Percentiles rank a stretch among this genome's conserved stretches.
Evolutionary conservation across 2,888 invertebrate species (phyloP).

Genomic region (Agrochola circellaris): DNA sequence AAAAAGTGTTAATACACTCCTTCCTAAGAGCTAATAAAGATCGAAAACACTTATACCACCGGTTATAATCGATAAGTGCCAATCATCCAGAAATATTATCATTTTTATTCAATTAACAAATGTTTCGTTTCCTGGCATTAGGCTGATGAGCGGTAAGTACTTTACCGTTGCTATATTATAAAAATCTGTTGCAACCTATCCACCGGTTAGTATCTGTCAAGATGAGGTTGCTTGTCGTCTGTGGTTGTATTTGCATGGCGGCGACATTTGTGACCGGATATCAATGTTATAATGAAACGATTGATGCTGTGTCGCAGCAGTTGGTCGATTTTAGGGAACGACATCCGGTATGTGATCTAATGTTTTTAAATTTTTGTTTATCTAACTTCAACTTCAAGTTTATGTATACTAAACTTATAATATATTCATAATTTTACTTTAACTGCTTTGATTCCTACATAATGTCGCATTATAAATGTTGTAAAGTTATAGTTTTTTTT

Average conservation of each 20-base stretch:
- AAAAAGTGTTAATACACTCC: not conserved
- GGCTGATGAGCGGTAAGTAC: not conserved
- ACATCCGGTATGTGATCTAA: conserved; percentile 20
- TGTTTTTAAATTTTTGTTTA: not conserved
- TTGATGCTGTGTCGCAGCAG: conserved; percentile 27
- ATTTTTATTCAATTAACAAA: not conserved
- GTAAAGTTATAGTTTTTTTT: not conserved
- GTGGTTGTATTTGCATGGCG: conserved; percentile 5
- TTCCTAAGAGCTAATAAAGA: conserved; percentile 1
- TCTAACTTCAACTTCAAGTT: not conserved
- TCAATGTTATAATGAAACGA: conserved; percentile 29
- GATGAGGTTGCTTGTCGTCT: conserved; percentile 19
- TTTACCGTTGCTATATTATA: conserved; percentile 9
- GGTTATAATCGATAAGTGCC: not conserved
- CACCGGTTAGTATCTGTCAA: not conserved
- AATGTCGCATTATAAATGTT: not conserved
- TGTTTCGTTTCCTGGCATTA: conserved; percentile 9
- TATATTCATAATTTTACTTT: not conserved
- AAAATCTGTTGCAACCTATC: not conserved
- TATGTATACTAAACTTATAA: not conserved
- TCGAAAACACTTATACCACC: not conserved
- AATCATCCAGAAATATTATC: not conserved
- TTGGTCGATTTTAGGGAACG: conserved; percentile 20
- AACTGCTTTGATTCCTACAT: not conserved
- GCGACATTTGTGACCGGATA: conserved; percentile 11